Evolutionary conservation across 2,888 invertebrate genomes (phyloP).

Genomic region (Drosophila prostipennis): DNA sequence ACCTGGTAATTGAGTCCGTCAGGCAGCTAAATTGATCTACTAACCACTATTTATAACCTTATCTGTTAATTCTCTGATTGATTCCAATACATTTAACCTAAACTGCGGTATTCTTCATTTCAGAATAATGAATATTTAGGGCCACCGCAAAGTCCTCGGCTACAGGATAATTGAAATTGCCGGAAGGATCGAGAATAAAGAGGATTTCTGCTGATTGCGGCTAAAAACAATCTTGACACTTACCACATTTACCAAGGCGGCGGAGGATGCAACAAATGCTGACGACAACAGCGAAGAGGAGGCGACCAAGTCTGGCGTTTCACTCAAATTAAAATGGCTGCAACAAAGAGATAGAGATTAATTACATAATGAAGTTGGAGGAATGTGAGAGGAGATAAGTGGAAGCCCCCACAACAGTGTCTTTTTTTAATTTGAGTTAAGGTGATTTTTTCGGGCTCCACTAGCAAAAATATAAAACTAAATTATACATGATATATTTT

Average conservation of each 20-base stretch:
- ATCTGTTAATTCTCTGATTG: not conserved
- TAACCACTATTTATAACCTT: slow-evolving; percentile 1
- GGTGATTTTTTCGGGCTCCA: too few relatives aligned
- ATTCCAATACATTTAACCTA: not conserved
- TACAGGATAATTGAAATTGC: not conserved
- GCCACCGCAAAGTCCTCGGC: not conserved
- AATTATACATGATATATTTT: too few relatives aligned
- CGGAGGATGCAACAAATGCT: slow-evolving; percentile 35
- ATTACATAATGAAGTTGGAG: slow-evolving; percentile 9
- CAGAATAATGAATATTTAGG: not conserved
- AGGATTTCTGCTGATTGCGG: not conserved
- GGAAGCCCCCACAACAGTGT: not conserved
- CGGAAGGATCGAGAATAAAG: not conserved
- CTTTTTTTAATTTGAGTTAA: too few relatives aligned
- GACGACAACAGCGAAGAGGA: slow-evolving; percentile 17
- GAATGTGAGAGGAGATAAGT: not conserved
- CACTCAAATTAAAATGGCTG: slow-evolving; percentile 55
- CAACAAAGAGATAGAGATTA: slow-evolving; percentile 29
- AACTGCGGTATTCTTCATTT: not conserved
- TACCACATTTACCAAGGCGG: slow-evolving; percentile 49
- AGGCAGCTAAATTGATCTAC: slow-evolving; percentile 10
- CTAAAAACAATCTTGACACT: slow-evolving; percentile 19
- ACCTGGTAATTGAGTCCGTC: slow-evolving; percentile 14
- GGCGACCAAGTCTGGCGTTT: slow-evolving; percentile 28
- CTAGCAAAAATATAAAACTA: too few relatives aligned